These are phyloP conservation scores for Palaemon carinicauda DNA, from an alignment of 1,140 invertebrate species.

Conservation along the genomic window DNA sequence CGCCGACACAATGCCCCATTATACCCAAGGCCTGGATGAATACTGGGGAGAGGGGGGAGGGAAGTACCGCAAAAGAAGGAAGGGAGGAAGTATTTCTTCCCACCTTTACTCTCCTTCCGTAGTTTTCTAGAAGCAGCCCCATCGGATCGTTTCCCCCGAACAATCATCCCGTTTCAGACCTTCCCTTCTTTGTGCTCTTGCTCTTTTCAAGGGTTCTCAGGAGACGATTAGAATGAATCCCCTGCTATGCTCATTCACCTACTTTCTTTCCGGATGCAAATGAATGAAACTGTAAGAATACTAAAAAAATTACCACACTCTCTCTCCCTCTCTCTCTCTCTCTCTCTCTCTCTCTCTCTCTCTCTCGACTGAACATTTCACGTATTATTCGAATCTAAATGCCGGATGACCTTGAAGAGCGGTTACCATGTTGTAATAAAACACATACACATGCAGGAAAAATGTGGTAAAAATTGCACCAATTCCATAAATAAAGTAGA, in stretches of 20 bases:
- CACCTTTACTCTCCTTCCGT: too few species aligned
- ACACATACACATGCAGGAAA: too few species aligned
- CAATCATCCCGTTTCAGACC: background rate
- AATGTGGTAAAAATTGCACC: too few species aligned
- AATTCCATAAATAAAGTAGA: too few species aligned
- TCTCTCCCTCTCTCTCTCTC: too few species aligned
- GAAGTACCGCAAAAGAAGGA: background rate
- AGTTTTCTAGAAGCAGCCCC: background rate
- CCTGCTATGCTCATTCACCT: background rate
- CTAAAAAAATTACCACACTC: too few species aligned
- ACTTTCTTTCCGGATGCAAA: too few species aligned
- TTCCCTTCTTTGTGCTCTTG: background rate
- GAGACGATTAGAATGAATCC: background rate
- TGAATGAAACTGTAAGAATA: too few species aligned
- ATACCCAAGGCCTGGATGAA: background rate
- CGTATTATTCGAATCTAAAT: background rate
- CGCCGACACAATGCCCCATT: background rate
- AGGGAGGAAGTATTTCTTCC: slow-evolving; percentile 2
- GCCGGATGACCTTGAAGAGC: background rate
- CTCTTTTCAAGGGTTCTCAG: background rate
- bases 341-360: background rate
- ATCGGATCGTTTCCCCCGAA: background rate
- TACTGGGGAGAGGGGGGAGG: background rate
- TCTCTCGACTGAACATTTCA: background rate
- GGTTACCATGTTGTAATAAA: too few species aligned